phyloP scores from a whole-genome alignment of 2,113 vertebrate species.

The Periophthalmodon schlosseri region DNA sequence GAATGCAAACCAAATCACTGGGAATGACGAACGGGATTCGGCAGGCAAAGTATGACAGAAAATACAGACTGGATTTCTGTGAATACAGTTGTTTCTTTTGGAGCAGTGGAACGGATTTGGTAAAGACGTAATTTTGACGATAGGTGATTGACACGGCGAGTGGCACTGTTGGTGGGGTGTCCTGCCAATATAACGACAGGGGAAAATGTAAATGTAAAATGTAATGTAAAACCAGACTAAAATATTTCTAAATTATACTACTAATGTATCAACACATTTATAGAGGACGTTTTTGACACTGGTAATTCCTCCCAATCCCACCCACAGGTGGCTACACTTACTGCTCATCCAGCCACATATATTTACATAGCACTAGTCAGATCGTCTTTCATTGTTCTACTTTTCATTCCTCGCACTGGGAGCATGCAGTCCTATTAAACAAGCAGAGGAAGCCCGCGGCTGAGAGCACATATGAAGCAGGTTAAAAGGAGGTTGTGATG shows the following conservation, averaged over 20 bases:
- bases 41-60: too few species aligned
- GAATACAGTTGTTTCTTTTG: too few species aligned
- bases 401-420: constrained; percentile 40
- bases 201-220: too few species aligned
- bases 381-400: constrained; percentile 36
- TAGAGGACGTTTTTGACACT: neutral
- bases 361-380: constrained; percentile 28
- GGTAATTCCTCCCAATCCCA: neutral
- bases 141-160: too few species aligned
- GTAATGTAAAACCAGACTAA: too few species aligned
- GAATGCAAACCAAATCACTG: too few species aligned
- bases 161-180: too few species aligned
- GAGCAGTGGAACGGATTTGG: too few species aligned
- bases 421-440: constrained; percentile 36
- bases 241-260: neutral
- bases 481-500: constrained; percentile 39
- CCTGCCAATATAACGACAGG: too few species aligned
- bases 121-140: too few species aligned
- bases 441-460: constrained; percentile 30
- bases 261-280: neutral
- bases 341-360: constrained; percentile 1
- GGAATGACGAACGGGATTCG: too few species aligned
- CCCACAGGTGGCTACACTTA: constrained; percentile 19
- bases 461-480: constrained; percentile 39
- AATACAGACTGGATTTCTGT: too few species aligned